Evolutionary conservation across 92 coral and sea anemone genomes (phyloP).

Genomic region (Siderastrea radians): DNA sequence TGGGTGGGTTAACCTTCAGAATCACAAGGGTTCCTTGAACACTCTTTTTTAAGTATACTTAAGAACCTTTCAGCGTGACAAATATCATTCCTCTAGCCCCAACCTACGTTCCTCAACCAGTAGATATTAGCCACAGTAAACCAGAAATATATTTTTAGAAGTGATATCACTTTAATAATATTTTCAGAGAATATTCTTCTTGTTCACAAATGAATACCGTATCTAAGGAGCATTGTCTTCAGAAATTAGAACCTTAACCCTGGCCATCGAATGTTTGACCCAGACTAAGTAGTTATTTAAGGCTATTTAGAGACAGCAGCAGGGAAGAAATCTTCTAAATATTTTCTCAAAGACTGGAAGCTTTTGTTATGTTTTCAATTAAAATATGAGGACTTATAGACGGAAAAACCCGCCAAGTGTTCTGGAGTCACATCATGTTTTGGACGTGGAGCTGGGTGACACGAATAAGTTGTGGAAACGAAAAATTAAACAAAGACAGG

Average conservation of each 20-base stretch:
- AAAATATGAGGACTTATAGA: background rate
- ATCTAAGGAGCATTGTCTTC: background rate
- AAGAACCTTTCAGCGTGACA: background rate
- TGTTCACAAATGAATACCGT: background rate
- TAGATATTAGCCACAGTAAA: background rate
- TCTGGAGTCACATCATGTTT: background rate
- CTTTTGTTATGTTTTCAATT: background rate
- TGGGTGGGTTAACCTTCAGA: background rate
- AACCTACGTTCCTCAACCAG: no score
- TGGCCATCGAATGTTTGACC: background rate
- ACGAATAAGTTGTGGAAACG: background rate
- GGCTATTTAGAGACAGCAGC: background rate
- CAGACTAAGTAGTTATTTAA: background rate
- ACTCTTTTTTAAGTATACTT: background rate
- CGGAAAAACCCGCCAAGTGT: background rate
- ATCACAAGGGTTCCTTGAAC: background rate
- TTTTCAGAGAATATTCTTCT: background rate
- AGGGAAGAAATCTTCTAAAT: background rate
- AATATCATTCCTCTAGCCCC: background rate
- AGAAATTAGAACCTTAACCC: background rate
- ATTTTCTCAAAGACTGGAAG: background rate
- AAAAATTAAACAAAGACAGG: slow-evolving; percentile 8
- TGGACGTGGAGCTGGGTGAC: background rate
- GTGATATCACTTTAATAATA: background rate
- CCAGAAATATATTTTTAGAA: background rate